phyloP scores from a whole-genome alignment of 2,113 vertebrate species.

The Catharus minimus region DNA sequence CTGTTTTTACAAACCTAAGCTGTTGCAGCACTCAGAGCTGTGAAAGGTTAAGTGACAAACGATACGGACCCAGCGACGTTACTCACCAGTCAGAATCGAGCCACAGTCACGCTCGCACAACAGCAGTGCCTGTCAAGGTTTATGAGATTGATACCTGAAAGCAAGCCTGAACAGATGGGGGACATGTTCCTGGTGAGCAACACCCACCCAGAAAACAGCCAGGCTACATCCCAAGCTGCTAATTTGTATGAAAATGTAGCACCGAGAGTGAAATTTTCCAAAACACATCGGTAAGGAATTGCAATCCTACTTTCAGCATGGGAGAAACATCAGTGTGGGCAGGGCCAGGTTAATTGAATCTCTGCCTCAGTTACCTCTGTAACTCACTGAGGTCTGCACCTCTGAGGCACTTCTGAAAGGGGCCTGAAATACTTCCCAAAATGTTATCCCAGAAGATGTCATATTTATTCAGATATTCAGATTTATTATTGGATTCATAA shows the following conservation, averaged over 20 bases:
- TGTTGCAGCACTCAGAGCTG: background rate
- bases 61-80: slow-evolving; percentile 34
- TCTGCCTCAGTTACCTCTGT: background rate
- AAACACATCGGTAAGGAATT: background rate
- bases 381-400: background rate
- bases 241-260: background rate
- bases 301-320: background rate
- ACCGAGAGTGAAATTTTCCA: background rate
- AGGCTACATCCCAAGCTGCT: background rate
- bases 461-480: slow-evolving; percentile 3
- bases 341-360: background rate
- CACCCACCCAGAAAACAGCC: background rate
- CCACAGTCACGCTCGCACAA: slow-evolving; percentile 25
- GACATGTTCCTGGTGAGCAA: background rate
- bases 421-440: background rate
- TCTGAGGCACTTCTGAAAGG: background rate
- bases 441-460: background rate
- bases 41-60: slow-evolving; percentile 64
- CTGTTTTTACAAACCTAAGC: background rate
- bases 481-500: slow-evolving; percentile 17
- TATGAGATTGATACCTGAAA: background rate
- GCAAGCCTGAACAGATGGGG: background rate
- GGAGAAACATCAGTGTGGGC: background rate
- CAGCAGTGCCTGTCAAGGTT: slow-evolving; percentile 1
- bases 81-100: slow-evolving; percentile 70